Percentiles rank a stretch among this genome's conserved stretches.
phyloP scores from a whole-genome alignment of 30 jellyfish, hydroid and myxozoan genomes.

The Clytia hemisphaerica region DNA sequence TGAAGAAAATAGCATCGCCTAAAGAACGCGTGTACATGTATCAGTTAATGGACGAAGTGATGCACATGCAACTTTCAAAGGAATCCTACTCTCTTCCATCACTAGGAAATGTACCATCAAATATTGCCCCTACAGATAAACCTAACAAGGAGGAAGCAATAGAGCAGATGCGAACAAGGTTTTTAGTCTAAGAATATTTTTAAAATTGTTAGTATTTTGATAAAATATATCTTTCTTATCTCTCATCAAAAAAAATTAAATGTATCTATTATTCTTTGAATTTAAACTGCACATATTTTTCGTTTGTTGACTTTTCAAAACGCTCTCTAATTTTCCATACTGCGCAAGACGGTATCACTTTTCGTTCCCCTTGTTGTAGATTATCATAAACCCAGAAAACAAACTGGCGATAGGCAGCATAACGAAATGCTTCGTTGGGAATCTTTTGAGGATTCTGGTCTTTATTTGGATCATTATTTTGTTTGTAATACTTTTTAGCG shows the following conservation, averaged over 20 bases:
- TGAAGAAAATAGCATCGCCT: too few relatives aligned
- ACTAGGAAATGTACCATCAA: conserved; percentile 10
- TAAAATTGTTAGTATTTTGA: too few relatives aligned
- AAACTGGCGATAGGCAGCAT: conserved; percentile 25
- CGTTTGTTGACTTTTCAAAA: conserved; percentile 5
- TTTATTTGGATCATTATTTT: conserved; percentile 1
- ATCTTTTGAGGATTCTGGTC: too few relatives aligned
- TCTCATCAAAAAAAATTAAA: too few relatives aligned
- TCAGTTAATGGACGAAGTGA: too few relatives aligned
- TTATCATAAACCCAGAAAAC: conserved; percentile 28
- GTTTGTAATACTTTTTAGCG: conserved; percentile 12
- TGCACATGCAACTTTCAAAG: too few relatives aligned
- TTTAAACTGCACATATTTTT: conserved; percentile 17
- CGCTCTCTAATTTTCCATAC: conserved; percentile 22
- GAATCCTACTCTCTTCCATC: too few relatives aligned
- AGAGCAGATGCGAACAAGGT: conserved; percentile 3
- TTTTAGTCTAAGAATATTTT: too few relatives aligned
- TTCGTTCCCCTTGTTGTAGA: conserved; percentile 15
- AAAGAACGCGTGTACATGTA: too few relatives aligned
- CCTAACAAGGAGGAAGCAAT: conserved; percentile 36
- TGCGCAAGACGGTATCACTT: conserved; percentile 40
- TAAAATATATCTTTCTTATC: too few relatives aligned
- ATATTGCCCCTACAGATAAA: conserved; percentile 29
- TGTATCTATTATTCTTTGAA: too few relatives aligned
- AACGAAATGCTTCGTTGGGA: conserved; percentile 1